Percentiles rank a stretch among this genome's conserved stretches.
phyloP scores from a whole-genome alignment of 2,888 invertebrate genomes.

The Epistrophe grossulariae region DNA sequence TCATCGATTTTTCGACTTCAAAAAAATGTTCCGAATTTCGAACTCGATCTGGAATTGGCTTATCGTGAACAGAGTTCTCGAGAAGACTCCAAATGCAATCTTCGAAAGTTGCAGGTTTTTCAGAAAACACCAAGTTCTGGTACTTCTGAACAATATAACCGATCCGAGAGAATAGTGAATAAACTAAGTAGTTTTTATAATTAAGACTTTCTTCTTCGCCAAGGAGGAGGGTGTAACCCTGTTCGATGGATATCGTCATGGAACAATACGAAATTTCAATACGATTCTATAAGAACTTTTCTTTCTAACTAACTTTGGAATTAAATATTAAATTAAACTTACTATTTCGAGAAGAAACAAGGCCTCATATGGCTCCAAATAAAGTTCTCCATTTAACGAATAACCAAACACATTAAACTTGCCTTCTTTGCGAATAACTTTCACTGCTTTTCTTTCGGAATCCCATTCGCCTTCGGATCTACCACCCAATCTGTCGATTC shows the following conservation, averaged over 20 bases:
- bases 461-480: conserved; percentile 81
- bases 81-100: conserved; percentile 82
- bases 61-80: conserved; percentile 77
- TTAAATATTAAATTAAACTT: not conserved
- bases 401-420: conserved; percentile 82
- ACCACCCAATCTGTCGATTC: conserved; percentile 80
- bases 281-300: conserved; percentile 79
- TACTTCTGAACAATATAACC: conserved; percentile 81
- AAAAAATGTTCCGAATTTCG: conserved; percentile 76
- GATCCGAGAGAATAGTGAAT: conserved; percentile 80
- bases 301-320: not conserved
- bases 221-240: conserved; percentile 81
- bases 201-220: conserved; percentile 79
- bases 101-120: conserved; percentile 64
- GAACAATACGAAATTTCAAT: conserved; percentile 80
- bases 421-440: conserved; percentile 81
- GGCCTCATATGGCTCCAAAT: conserved; percentile 81
- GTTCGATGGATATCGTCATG: conserved; percentile 80
- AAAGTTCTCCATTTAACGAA: conserved; percentile 78
- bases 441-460: conserved; percentile 78
- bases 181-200: conserved; percentile 81
- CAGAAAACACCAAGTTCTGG: conserved; percentile 74
- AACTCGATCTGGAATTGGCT: conserved; percentile 77
- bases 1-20: conserved; percentile 76
- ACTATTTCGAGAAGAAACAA: conserved; percentile 82